phyloP scores from a whole-genome alignment of 2,113 vertebrate species.

The Lepidothrix coronata region DNA sequence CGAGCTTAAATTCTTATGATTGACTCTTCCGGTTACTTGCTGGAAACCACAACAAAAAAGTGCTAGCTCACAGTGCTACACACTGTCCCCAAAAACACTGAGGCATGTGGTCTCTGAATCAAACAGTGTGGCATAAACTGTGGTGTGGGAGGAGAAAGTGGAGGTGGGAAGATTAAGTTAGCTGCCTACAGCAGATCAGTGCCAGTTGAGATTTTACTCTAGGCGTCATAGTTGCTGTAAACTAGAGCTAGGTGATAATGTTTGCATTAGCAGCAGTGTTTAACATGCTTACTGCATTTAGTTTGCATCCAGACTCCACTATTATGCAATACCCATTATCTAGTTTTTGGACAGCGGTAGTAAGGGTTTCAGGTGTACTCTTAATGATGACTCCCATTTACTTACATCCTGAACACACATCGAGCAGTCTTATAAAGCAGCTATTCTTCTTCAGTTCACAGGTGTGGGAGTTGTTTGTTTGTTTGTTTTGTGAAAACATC shows the following conservation, averaged over 20 bases:
- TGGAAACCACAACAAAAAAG: background rate
- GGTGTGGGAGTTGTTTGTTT: background rate
- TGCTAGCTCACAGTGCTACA: background rate
- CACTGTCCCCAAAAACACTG: background rate
- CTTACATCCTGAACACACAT: background rate
- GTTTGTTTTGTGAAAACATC: background rate
- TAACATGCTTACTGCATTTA: background rate
- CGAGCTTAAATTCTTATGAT: background rate
- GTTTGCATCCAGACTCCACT: background rate
- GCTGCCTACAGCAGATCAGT: background rate
- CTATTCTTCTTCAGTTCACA: background rate
- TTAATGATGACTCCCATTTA: background rate
- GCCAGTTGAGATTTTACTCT: background rate
- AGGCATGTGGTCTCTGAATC: background rate
- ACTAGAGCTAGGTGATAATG: background rate
- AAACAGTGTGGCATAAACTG: rapidly evolving
- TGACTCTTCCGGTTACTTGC: background rate
- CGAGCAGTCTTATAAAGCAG: background rate
- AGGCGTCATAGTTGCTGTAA: background rate
- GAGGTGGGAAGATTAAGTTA: background rate
- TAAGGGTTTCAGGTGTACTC: background rate
- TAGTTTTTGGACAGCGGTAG: background rate
- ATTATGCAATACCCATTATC: rapidly evolving
- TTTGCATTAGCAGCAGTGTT: background rate
- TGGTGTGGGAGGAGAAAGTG: background rate